Conservation (phyloP, 2,797 vertebrate species). For the Hybognathus amarus region DNA sequence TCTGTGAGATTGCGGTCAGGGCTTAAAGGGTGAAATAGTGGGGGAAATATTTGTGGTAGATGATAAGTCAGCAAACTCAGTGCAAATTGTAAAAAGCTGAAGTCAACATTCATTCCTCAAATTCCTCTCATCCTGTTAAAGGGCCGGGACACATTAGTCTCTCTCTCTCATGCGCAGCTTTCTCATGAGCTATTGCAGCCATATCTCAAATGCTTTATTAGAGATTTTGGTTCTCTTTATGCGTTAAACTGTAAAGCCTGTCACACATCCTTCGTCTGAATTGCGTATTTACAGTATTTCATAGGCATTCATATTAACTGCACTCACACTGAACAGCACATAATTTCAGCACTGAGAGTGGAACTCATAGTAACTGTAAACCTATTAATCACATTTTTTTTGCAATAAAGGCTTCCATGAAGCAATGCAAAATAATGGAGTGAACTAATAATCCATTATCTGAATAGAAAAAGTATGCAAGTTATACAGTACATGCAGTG, state of each 20-base stretch:
- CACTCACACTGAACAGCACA: neutral
- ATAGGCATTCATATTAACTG: neutral
- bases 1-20: constrained; percentile 62
- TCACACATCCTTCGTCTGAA: neutral
- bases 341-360: neutral
- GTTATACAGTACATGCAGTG: neutral
- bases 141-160: constrained; percentile 36
- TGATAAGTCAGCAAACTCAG: constrained; percentile 60
- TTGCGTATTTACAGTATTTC: constrained; percentile 6
- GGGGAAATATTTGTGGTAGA: constrained; percentile 62
- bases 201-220: constrained; percentile 5
- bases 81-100: constrained; percentile 57
- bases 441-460: neutral
- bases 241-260: neutral
- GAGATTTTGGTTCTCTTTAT: constrained; percentile 18
- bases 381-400: neutral
- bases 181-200: constrained; percentile 44
- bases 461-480: neutral
- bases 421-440: neutral
- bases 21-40: constrained; percentile 64
- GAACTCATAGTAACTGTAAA: neutral
- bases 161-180: constrained; percentile 36
- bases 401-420: neutral
- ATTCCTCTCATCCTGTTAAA: constrained; percentile 57
- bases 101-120: constrained; percentile 63